Conservation (phyloP, 2,888 invertebrate species). For the Rotaria magnacalcarata region DNA sequence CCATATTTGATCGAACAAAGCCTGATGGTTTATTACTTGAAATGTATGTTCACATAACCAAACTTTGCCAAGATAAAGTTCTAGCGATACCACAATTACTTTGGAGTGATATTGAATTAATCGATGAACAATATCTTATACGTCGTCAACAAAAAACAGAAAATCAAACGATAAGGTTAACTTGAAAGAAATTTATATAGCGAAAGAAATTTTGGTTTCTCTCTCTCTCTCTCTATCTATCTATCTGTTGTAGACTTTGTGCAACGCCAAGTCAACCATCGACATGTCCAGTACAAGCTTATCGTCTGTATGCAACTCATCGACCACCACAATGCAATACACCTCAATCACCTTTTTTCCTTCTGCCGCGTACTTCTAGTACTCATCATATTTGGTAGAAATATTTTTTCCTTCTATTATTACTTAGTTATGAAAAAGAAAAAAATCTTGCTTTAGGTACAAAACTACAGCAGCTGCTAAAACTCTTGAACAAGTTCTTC, state of each 20-base stretch:
- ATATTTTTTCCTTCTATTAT: not conserved
- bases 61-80: constrained; percentile 2
- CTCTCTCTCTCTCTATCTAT: too few species aligned
- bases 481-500: not conserved
- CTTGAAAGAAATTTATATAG: not conserved
- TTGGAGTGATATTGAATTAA: constrained; percentile 18
- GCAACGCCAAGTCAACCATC: not conserved
- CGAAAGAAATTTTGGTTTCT: not conserved
- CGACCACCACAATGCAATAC: constrained; percentile 30
- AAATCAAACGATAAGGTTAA: not conserved
- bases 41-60: not conserved
- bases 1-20: not conserved
- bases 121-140: constrained; percentile 21
- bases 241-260: not conserved
- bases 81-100: not conserved
- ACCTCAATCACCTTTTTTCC: constrained; percentile 13
- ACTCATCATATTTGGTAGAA: not conserved
- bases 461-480: constrained; percentile 14
- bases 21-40: constrained; percentile 11
- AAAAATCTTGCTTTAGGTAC: not conserved
- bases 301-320: not conserved
- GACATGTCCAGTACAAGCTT: constrained; percentile 24
- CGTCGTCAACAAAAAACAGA: not conserved
- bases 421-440: too few species aligned
- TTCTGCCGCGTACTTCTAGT: not conserved